These are phyloP conservation scores for Zaprionus camerounensis DNA, from an alignment of 1,140 invertebrate species.

Conservation along the genomic window DNA sequence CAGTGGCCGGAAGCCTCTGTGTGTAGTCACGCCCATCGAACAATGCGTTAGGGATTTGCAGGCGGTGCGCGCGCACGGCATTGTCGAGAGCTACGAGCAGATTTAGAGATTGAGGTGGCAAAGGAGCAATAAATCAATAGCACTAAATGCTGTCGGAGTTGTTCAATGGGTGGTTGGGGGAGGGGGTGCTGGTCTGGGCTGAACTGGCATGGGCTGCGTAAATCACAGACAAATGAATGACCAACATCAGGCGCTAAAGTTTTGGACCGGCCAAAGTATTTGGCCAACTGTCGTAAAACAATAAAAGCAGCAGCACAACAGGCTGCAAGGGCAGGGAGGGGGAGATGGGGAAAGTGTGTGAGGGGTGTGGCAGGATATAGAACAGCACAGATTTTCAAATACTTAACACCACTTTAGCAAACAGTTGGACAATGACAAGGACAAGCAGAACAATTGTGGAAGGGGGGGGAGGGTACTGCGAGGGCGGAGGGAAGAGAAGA, in stretches of 20 bases:
- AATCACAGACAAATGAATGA: constrained; percentile 81
- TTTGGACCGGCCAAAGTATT: constrained; percentile 70
- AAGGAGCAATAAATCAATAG: constrained; percentile 70
- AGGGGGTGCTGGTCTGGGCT: neutral
- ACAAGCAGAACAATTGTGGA: constrained; percentile 19
- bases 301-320: constrained; percentile 67
- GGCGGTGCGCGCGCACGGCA: constrained; percentile 50
- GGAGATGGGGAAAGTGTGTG: too few species aligned
- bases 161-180: neutral
- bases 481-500: neutral
- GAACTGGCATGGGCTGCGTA: constrained; percentile 44
- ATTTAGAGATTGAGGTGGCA: constrained; percentile 39
- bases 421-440: constrained; percentile 74
- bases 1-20: constrained; percentile 67
- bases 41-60: constrained; percentile 58
- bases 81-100: constrained; percentile 63
- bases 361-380: constrained; percentile 9
- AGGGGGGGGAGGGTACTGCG: neutral
- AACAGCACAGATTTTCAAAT: constrained; percentile 73
- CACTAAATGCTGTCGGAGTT: constrained; percentile 58
- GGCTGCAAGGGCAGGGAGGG: neutral
- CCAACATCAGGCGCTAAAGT: constrained; percentile 75
- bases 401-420: constrained; percentile 77
- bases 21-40: constrained; percentile 68
- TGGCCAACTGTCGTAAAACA: constrained; percentile 80